Evolutionary conservation across 2,797 vertebrate genomes (phyloP).

Genomic region (Tragelaphus oryx): DNA sequence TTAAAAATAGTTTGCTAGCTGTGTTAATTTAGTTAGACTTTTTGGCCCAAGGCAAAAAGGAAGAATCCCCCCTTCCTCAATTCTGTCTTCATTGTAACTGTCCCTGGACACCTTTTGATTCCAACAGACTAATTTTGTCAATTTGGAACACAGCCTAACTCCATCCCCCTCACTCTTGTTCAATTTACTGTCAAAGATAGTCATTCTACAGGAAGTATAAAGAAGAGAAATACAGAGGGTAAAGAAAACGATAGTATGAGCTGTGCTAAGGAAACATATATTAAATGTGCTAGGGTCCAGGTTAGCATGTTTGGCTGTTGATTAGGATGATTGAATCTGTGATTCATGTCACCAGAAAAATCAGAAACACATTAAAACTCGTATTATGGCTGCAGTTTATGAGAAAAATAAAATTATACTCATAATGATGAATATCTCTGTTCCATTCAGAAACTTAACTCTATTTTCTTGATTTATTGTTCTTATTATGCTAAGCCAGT

Average conservation of each 20-base stretch:
- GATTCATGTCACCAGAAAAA: not conserved
- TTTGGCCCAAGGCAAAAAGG: not conserved
- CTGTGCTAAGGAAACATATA: not conserved
- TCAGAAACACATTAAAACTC: not conserved
- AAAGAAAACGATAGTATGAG: not conserved
- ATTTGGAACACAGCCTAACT: not conserved
- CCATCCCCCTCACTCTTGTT: not conserved
- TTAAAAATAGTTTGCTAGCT: not conserved
- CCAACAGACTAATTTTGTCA: not conserved
- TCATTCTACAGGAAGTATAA: not conserved
- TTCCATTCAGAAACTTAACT: not conserved
- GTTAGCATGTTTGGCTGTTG: not conserved
- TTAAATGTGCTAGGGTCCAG: not conserved
- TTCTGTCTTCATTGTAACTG: not conserved
- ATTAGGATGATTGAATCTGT: not conserved
- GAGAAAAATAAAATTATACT: not conserved
- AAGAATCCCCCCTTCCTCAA: not conserved
- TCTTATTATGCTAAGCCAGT: not conserved
- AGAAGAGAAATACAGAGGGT: not conserved
- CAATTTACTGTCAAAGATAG: not conserved
- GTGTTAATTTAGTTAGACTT: slow-evolving; percentile 27
- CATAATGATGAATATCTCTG: not conserved
- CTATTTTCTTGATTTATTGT: slow-evolving; percentile 15
- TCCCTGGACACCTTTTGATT: slow-evolving; percentile 25
- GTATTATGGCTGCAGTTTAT: not conserved